A percentile compares a stretch with the other conserved stretches of the same genome.
phyloP scores from a whole-genome alignment of 1,140 invertebrate species.

The Cherax quadricarinatus region DNA sequence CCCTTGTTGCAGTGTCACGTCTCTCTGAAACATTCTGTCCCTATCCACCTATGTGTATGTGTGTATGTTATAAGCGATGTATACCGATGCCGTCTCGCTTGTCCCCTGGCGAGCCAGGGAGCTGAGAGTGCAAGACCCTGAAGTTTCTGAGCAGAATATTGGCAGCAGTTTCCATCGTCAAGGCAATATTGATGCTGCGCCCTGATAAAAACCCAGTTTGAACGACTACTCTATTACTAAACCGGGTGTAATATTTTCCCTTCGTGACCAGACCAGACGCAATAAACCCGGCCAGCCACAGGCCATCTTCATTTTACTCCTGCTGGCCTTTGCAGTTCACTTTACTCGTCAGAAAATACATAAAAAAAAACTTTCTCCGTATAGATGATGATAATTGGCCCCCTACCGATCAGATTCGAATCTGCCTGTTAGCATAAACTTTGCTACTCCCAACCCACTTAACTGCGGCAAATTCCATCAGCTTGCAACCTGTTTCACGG shows the following conservation, averaged over 20 bases:
- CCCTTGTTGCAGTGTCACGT: too few relatives aligned
- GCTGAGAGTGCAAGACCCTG: neutral
- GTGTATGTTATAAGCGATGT: neutral
- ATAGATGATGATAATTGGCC: neutral
- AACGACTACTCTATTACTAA: conserved; percentile 65
- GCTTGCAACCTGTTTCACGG: conserved; percentile 14
- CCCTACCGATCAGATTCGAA: neutral
- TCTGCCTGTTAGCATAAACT: neutral
- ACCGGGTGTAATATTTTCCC: conserved; percentile 48
- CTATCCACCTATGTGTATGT: too few relatives aligned
- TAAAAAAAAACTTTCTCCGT: neutral
- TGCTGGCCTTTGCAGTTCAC: neutral
- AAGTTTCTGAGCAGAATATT: conserved; percentile 40
- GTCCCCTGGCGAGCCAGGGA: neutral
- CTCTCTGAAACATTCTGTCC: too few relatives aligned
- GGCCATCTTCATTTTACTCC: conserved; percentile 39
- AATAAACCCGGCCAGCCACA: conserved; percentile 41
- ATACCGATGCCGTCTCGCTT: neutral
- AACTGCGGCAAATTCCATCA: conserved; percentile 2
- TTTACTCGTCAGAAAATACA: neutral
- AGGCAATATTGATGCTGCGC: conserved; percentile 65
- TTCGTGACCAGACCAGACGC: conserved; percentile 8
- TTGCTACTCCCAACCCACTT: neutral
- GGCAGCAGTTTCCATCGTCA: conserved; percentile 46
- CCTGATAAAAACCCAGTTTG: conserved; percentile 50